A percentile compares a stretch with the other conserved stretches of the same genome.
Evolutionary conservation across 2,113 vertebrate genomes (phyloP).

Genomic region (Cnemophilus loriae): DNA sequence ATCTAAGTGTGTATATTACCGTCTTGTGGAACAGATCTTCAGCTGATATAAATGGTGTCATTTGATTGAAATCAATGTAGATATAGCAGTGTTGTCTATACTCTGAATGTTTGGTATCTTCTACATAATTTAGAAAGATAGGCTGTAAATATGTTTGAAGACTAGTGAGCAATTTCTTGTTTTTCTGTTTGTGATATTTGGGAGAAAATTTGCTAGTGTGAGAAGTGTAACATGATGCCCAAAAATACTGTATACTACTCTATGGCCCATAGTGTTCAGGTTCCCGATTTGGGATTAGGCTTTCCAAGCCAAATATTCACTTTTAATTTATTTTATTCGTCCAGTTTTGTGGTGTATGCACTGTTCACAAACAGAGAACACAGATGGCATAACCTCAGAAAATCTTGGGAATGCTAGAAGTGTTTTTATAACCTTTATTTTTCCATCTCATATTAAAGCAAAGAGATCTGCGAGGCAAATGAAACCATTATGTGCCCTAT

Average conservation of each 20-base stretch:
- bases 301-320: neutral
- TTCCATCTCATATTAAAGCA: slow-evolving; percentile 69
- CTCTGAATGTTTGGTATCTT: neutral
- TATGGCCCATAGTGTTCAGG: neutral
- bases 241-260: neutral
- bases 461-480: slow-evolving; percentile 95
- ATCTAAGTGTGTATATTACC: neutral
- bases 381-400: neutral
- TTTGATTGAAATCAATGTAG: neutral
- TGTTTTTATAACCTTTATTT: neutral
- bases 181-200: neutral
- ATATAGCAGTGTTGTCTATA: neutral
- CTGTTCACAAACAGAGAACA: neutral
- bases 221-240: neutral
- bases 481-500: slow-evolving; percentile 95
- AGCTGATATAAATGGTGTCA: neutral
- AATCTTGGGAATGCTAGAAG: neutral
- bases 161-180: neutral
- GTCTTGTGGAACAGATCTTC: neutral
- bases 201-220: neutral
- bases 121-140: neutral
- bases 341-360: neutral
- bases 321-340: neutral
- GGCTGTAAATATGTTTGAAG: neutral
- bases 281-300: neutral